phyloP scores from a whole-genome alignment of 2,888 invertebrate genomes.

The Timandra comae region DNA sequence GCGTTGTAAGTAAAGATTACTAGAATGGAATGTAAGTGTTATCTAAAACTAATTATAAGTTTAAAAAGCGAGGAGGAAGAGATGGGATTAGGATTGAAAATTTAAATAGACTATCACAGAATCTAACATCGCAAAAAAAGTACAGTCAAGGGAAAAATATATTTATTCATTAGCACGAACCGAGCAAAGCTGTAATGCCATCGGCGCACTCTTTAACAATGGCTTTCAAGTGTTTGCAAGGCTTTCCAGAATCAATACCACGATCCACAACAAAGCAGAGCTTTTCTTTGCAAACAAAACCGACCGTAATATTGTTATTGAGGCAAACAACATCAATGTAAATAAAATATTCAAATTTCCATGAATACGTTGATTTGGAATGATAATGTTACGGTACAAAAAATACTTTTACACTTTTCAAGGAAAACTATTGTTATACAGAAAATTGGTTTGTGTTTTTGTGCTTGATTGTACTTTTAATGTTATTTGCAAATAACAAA shows the following conservation, averaged over 20 bases:
- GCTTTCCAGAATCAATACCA: conserved; percentile 37
- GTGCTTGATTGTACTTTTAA: conserved; percentile 6
- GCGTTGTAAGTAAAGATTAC: too few species aligned
- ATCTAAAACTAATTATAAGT: too few species aligned
- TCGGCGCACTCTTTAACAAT: conserved; percentile 28
- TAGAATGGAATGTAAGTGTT: too few species aligned
- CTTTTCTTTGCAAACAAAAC: conserved; percentile 34
- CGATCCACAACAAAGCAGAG: conserved; percentile 31
- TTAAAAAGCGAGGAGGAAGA: too few species aligned
- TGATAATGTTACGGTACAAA: background rate
- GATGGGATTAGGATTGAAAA: too few species aligned
- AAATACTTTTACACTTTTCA: too few species aligned
- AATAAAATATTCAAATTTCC: conserved; percentile 17
- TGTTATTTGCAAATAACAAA: too few species aligned
- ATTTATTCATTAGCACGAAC: conserved; percentile 13
- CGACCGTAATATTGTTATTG: conserved; percentile 34
- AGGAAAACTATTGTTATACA: too few species aligned
- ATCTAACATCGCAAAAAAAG: too few species aligned
- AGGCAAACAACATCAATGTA: conserved; percentile 15
- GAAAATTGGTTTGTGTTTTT: background rate
- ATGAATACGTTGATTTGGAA: conserved; percentile 1
- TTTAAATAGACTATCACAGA: conserved; percentile 2
- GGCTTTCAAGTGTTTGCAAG: conserved; percentile 34
- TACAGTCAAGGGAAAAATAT: conserved; percentile 7
- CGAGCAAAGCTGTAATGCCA: conserved; percentile 17